phyloP scores from a whole-genome alignment of 2,888 invertebrate genomes.

The Biston betularia region DNA sequence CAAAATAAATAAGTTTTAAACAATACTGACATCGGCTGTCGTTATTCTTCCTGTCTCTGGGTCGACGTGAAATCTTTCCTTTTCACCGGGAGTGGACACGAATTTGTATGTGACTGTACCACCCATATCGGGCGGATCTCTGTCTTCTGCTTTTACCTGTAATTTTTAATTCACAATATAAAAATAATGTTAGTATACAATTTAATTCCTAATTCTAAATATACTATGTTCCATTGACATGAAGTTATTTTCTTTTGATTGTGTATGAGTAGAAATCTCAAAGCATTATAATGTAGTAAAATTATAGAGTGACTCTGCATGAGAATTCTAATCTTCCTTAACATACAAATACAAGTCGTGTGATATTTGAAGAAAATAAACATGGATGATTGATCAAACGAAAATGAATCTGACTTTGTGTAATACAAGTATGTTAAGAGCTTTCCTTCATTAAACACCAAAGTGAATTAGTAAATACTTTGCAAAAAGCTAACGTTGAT shows the following conservation, averaged over 20 bases:
- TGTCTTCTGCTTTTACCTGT: slow-evolving; percentile 90
- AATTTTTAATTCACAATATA: slow-evolving; percentile 1
- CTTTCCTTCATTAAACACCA: slow-evolving; percentile 14
- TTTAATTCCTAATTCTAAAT: no score
- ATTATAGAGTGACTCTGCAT: slow-evolving; percentile 1
- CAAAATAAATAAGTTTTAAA: not conserved
- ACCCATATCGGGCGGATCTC: slow-evolving; percentile 91
- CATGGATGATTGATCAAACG: slow-evolving; percentile 27
- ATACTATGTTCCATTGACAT: no score
- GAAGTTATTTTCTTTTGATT: no score
- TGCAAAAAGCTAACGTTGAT: not conserved
- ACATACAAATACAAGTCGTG: not conserved
- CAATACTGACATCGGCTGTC: slow-evolving; percentile 88
- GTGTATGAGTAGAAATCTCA: no score
- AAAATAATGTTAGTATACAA: no score
- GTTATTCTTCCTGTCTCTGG: slow-evolving; percentile 91
- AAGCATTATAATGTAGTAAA: not conserved
- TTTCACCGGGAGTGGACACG: slow-evolving; percentile 90
- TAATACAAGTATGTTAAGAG: slow-evolving; percentile 3
- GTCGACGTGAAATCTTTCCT: slow-evolving; percentile 92
- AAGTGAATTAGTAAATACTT: slow-evolving; percentile 1
- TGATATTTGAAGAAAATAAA: slow-evolving; percentile 16
- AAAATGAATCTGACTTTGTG: slow-evolving; percentile 9
- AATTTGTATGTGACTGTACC: slow-evolving; percentile 94
- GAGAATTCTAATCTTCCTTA: slow-evolving; percentile 1